Evolutionary conservation across 2,797 vertebrate genomes (phyloP).

Genomic region (Anniella stebbinsi): DNA sequence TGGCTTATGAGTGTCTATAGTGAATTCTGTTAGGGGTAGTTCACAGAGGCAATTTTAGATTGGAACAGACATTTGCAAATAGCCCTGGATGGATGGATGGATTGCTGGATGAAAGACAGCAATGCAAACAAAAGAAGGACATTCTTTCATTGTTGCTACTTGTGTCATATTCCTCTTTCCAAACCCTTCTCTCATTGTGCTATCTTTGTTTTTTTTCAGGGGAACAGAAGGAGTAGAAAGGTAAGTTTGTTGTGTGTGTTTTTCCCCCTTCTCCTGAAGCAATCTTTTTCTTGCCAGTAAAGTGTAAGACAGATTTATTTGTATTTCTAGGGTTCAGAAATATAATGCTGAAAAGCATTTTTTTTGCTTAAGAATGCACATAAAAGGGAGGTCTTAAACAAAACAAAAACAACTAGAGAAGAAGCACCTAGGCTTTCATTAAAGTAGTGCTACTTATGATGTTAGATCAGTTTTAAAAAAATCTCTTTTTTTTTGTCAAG

Average conservation of each 20-base stretch:
- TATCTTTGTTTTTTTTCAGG: not conserved
- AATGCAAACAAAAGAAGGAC: not conserved
- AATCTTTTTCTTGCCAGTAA: not conserved
- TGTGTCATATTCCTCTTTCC: not conserved
- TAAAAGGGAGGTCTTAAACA: not conserved
- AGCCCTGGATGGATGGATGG: not conserved
- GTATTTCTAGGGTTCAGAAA: not conserved
- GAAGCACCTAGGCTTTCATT: not conserved
- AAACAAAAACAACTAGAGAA: not conserved
- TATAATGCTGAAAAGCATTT: not conserved
- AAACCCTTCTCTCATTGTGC: not conserved
- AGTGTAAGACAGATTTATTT: conserved; percentile 4
- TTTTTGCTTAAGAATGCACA: not conserved
- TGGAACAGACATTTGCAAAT: not conserved
- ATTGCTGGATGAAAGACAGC: not conserved
- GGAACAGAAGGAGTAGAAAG: not conserved
- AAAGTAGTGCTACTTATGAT: not conserved
- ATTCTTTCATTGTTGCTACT: not conserved
- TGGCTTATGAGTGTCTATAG: not conserved
- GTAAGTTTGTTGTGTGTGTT: not conserved
- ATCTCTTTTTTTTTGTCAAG: not conserved
- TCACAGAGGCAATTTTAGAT: not conserved
- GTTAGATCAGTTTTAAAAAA: conserved; percentile 6
- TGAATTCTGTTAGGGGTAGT: not conserved
- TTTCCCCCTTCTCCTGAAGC: not conserved